A percentile compares a stretch with the other conserved stretches of the same genome.
Evolutionary conservation across 2,113 vertebrate species (phyloP).

Genomic region (Malurus melanocephalus): DNA sequence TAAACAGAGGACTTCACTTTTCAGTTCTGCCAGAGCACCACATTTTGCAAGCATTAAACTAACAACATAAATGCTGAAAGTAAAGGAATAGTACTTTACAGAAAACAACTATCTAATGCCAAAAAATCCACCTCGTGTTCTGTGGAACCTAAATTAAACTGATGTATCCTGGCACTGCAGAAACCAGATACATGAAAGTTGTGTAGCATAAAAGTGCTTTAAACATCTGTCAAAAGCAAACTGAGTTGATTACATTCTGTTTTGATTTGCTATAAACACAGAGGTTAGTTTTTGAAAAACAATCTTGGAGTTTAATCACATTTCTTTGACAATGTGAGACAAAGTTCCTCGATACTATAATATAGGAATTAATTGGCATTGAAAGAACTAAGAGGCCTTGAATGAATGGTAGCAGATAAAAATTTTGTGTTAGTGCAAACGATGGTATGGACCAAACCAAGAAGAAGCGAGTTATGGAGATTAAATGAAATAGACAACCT

Average conservation of each 20-base stretch:
- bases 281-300: conserved; percentile 26
- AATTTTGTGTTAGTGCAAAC: neutral
- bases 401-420: neutral
- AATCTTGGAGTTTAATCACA: conserved; percentile 50
- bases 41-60: neutral
- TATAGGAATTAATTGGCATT: conserved; percentile 26
- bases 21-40: neutral
- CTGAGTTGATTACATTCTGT: conserved; percentile 38
- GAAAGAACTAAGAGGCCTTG: conserved; percentile 23
- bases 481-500: neutral
- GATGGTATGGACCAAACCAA: neutral
- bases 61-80: neutral
- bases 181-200: conserved; percentile 23
- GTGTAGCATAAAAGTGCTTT: conserved; percentile 54
- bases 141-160: neutral
- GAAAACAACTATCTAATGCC: neutral
- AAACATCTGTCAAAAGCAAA: conserved; percentile 61
- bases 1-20: neutral
- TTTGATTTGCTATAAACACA: conserved; percentile 53
- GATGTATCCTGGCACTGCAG: neutral
- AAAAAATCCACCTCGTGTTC: neutral
- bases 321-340: conserved; percentile 38
- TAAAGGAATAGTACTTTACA: neutral
- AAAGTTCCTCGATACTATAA: conserved; percentile 15
- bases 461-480: neutral